Percentiles rank a stretch among this genome's conserved stretches.
Evolutionary conservation across 2,888 invertebrate species (phyloP).

Genomic region (Dryocosmus kuriphilus): DNA sequence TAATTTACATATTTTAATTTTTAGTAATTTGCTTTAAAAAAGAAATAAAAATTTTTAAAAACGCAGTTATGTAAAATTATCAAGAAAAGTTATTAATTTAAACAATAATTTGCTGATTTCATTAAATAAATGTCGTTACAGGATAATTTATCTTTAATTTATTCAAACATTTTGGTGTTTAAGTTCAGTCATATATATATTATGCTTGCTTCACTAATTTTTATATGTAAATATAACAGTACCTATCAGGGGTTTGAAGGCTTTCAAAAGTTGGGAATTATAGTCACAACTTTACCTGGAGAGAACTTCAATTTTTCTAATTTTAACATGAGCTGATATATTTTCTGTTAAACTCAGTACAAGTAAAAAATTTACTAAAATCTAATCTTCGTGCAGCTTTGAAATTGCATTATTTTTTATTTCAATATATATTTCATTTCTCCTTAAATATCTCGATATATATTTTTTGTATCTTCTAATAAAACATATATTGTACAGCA

Average conservation of each 20-base stretch:
- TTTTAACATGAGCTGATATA: background rate
- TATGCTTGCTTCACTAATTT: background rate
- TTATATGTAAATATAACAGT: background rate
- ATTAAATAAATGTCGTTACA: background rate
- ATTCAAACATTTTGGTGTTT: background rate
- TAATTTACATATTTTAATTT: slow-evolving; percentile 73
- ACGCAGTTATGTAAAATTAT: too few species aligned
- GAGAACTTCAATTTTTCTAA: background rate
- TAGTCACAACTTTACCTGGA: background rate
- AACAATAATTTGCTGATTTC: background rate
- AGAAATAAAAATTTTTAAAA: background rate
- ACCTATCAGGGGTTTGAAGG: background rate
- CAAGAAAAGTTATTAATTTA: background rate
- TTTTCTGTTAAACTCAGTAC: background rate
- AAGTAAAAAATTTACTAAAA: background rate
- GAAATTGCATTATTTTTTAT: background rate
- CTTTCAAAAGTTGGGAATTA: background rate
- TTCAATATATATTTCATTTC: background rate
- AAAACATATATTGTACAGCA: background rate
- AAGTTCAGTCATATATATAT: background rate
- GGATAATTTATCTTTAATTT: background rate
- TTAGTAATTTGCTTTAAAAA: background rate
- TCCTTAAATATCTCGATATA: background rate
- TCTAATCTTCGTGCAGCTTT: background rate
- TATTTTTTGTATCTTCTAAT: background rate